Percentiles rank a stretch among this genome's conserved stretches.
These are phyloP conservation scores for Arctia plantaginis DNA, from an alignment of 2,888 invertebrate species.

Conservation along the genomic window DNA sequence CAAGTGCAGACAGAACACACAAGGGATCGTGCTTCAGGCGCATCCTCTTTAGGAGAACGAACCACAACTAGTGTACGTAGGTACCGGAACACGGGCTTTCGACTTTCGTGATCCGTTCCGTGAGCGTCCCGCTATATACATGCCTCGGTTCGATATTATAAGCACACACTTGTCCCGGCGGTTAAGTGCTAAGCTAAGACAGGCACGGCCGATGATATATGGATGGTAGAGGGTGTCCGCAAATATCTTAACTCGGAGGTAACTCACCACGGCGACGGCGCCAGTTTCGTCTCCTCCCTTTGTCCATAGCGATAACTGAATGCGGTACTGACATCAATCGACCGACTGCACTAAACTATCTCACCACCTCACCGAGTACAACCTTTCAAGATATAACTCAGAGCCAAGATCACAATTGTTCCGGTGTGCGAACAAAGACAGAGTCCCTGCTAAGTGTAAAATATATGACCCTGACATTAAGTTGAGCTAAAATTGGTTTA, in stretches of 20 bases:
- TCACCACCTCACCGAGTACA: neutral
- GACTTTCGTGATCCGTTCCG: neutral
- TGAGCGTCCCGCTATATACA: neutral
- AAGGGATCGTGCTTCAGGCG: neutral
- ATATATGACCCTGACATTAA: neutral
- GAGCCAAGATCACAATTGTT: neutral
- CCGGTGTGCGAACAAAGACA: neutral
- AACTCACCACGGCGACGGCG: slow-evolving; percentile 13
- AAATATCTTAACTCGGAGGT: neutral
- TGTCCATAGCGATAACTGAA: neutral
- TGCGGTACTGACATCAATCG: neutral
- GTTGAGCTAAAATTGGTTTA: neutral
- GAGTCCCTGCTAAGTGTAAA: neutral
- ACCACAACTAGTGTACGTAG: neutral
- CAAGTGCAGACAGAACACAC: neutral
- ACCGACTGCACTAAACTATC: neutral
- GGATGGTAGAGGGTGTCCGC: neutral
- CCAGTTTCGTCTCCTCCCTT: neutral
- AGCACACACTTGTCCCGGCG: neutral
- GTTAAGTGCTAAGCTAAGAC: neutral
- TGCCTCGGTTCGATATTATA: neutral
- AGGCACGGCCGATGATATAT: neutral
- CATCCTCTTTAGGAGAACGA: neutral
- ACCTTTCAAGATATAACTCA: neutral
- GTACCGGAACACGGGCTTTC: neutral